A percentile compares a stretch with the other conserved stretches of the same genome.
Evolutionary conservation across 2,888 invertebrate species (phyloP).

Genomic region (Drosophila subsilvestris): DNA sequence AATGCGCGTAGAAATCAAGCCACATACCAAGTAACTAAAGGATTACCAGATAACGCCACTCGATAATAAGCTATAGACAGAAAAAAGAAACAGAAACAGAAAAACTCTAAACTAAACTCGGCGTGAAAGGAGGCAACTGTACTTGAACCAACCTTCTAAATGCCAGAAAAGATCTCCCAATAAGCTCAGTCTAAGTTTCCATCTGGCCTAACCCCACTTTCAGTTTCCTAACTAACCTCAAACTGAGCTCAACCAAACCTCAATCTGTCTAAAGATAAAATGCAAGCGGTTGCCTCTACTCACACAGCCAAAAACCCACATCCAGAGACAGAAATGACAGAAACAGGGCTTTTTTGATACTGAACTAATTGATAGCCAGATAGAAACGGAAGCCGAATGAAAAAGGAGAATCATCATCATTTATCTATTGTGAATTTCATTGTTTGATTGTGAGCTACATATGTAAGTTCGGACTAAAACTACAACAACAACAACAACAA

Average conservation of each 20-base stretch:
- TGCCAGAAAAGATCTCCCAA: neutral
- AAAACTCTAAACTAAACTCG: neutral
- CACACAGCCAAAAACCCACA: conserved; percentile 46
- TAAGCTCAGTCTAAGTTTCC: conserved; percentile 12
- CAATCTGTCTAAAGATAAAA: conserved; percentile 53
- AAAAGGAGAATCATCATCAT: conserved; percentile 30
- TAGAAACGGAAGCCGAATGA: conserved; percentile 12
- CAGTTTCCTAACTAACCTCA: conserved; percentile 31
- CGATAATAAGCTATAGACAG: conserved; percentile 55
- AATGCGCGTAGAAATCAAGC: conserved; percentile 27
- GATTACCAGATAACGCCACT: conserved; percentile 47
- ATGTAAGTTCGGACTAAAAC: conserved; percentile 58
- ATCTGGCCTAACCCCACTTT: conserved; percentile 24
- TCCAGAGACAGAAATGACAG: conserved; percentile 23
- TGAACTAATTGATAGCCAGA: conserved; percentile 27
- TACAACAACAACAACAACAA: conserved; percentile 31
- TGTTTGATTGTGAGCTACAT: conserved; percentile 71
- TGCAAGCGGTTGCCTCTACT: conserved; percentile 36
- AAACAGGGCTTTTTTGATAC: conserved; percentile 45
- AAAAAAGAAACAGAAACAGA: conserved; percentile 3
- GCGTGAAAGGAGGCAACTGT: conserved; percentile 39
- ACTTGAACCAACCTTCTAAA: conserved; percentile 8
- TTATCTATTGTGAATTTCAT: conserved; percentile 61
- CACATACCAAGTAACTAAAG: conserved; percentile 50
- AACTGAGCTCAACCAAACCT: conserved; percentile 47